These are phyloP conservation scores for Luscinia megarhynchos DNA, from an alignment of 2,797 vertebrate species.

Conservation along the genomic window DNA sequence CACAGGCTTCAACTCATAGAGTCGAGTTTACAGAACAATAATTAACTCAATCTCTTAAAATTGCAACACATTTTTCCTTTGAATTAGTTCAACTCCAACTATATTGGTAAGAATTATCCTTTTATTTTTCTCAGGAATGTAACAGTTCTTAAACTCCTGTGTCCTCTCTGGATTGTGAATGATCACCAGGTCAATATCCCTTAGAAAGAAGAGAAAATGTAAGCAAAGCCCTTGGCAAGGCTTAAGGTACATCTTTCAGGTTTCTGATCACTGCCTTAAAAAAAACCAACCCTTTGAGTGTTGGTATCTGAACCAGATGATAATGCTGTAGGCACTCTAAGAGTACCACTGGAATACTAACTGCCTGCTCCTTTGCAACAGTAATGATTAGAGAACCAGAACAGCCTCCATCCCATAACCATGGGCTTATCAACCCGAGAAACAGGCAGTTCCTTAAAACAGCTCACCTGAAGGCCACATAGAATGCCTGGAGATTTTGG, in stretches of 20 bases:
- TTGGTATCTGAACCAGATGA: neutral
- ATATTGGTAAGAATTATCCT: neutral
- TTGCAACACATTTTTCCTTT: neutral
- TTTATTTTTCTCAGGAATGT: neutral
- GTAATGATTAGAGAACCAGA: neutral
- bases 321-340: conserved; percentile 9
- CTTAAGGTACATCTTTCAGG: neutral
- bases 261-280: neutral
- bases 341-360: neutral
- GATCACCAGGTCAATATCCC: conserved; percentile 1
- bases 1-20: neutral
- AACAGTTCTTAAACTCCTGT: neutral
- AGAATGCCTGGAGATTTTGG: neutral
- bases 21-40: neutral
- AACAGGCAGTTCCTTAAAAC: neutral
- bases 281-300: neutral
- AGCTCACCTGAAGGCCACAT: neutral
- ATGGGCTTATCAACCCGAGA: fast-evolving
- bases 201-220: neutral
- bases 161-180: neutral
- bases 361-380: neutral
- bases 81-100: neutral
- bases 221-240: conserved; percentile 9
- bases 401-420: neutral
- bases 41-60: neutral